These are phyloP conservation scores for Carduelis carduelis DNA, from an alignment of 2,797 vertebrate species.

Conservation along the genomic window DNA sequence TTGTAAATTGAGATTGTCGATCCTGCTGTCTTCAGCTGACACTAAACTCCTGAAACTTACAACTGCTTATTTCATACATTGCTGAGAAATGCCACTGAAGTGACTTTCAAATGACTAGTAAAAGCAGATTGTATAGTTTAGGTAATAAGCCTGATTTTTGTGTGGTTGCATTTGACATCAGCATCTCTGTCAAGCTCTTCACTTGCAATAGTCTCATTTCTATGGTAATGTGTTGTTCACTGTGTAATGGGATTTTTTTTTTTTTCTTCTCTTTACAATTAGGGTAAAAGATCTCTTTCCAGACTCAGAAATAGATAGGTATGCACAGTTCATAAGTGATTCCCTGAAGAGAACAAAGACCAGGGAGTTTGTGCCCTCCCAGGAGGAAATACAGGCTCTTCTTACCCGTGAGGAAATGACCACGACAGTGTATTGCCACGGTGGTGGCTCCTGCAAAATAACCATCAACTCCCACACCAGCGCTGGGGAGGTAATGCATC, in stretches of 20 bases:
- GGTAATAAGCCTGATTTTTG: not conserved
- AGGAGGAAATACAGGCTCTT: slow-evolving; percentile 89
- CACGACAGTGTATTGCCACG: slow-evolving; percentile 91
- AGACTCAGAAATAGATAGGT: slow-evolving; percentile 85
- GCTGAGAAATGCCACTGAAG: not conserved
- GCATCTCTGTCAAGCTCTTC: not conserved
- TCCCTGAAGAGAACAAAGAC: slow-evolving; percentile 89
- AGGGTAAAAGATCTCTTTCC: slow-evolving; percentile 88
- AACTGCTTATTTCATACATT: not conserved
- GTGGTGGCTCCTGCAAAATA: slow-evolving; percentile 93
- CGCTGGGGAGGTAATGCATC: slow-evolving; percentile 83
- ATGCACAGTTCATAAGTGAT: slow-evolving; percentile 84
- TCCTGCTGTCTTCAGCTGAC: not conserved
- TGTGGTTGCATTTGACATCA: not conserved
- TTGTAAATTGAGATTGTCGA: not conserved
- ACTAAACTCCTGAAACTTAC: not conserved
- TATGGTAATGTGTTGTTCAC: not conserved
- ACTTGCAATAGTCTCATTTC: not conserved
- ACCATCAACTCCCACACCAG: slow-evolving; percentile 94
- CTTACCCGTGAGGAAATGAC: slow-evolving; percentile 89
- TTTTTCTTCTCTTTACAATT: not conserved
- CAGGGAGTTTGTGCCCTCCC: slow-evolving; percentile 89
- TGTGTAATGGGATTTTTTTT: not conserved
- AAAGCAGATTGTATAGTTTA: not conserved
- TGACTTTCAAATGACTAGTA: not conserved